Evolutionary conservation across 2,888 invertebrate species (phyloP), one percentile per base, ranked within the genome.

Genomic region (Ctenicera cuprea): DNA sequence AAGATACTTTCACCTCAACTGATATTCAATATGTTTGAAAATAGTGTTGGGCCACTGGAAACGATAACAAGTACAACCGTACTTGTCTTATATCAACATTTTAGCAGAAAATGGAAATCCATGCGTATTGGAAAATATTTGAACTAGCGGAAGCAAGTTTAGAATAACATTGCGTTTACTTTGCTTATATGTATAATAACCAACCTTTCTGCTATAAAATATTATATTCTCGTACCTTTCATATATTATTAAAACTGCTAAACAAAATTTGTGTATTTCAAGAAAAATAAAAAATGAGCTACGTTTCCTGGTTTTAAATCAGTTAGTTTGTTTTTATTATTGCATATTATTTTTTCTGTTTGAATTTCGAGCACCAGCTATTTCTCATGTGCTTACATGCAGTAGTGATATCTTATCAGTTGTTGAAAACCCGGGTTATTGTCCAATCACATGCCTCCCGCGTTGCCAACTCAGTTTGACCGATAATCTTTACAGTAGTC

Each of bases 341-440:
- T 33, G 1, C 33, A 11, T 26, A 11, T 30, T 8, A 30, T 1
- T 54, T 54, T 54, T 30, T 54, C 30, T 0, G 54, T 30, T 30
- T 18, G 30, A 3, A 18, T 52, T 26, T 52, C 12, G 52, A 4
- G 2, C n/a, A 14, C 9, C 30, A 8, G 30, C 12, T 18, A 16
- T 45, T 45, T 9, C 9, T 45, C 45, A 30, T 54, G 11, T 18
- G 54, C n/a, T 54, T 43, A 16, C 54, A 59, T 71, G 71, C 65
- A 71, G 52, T 78, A 80, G 81, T 80, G 81, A 83, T 83, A 84
- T 83, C 83, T 75, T 75, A 74, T 76, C 78, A 79, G 78, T 18
- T 74, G 80, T 82, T 82, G 78, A 80, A 81, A 82, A 77, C 79
- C 68, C 71, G 83, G 83, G 83, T 84, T 84, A 84, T 84, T 83